phyloP scores from a whole-genome alignment of 2,797 vertebrate species.

The Podargus strigoides region DNA sequence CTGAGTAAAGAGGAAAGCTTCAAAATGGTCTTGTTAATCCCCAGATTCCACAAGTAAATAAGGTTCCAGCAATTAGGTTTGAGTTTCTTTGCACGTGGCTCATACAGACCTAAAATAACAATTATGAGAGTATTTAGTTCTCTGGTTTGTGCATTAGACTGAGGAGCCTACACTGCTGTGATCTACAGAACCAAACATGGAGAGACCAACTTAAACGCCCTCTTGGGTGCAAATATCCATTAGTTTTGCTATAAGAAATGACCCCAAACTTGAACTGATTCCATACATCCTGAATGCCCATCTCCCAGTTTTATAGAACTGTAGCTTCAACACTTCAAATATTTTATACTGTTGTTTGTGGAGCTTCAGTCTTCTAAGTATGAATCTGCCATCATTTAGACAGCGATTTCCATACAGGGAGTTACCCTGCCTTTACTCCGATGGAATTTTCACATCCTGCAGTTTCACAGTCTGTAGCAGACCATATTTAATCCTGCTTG shows the following conservation, averaged over 20 bases:
- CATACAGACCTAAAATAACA: neutral
- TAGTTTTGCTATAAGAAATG: neutral
- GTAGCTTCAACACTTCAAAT: neutral
- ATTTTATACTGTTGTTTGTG: neutral
- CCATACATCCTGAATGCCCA: neutral
- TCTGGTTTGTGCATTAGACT: neutral
- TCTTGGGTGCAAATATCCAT: neutral
- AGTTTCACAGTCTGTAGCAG: neutral
- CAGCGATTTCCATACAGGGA: too few relatives aligned
- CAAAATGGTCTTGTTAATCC: neutral
- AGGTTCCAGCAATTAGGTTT: too few relatives aligned
- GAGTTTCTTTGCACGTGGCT: neutral
- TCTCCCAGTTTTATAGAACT: neutral
- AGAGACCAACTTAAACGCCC: neutral
- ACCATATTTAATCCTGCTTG: neutral
- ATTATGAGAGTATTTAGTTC: neutral
- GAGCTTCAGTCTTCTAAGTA: neutral
- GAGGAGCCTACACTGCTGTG: neutral
- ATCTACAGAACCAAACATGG: neutral
- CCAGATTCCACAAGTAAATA: neutral
- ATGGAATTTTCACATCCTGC: neutral
- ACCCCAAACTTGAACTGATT: neutral
- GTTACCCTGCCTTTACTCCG: neutral
- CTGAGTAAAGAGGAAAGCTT: neutral
- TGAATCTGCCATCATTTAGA: neutral